A percentile compares a stretch with the other conserved stretches of the same genome.
Conservation (phyloP, 2,113 vertebrate genomes). For the Rhodinocichla rosea region DNA sequence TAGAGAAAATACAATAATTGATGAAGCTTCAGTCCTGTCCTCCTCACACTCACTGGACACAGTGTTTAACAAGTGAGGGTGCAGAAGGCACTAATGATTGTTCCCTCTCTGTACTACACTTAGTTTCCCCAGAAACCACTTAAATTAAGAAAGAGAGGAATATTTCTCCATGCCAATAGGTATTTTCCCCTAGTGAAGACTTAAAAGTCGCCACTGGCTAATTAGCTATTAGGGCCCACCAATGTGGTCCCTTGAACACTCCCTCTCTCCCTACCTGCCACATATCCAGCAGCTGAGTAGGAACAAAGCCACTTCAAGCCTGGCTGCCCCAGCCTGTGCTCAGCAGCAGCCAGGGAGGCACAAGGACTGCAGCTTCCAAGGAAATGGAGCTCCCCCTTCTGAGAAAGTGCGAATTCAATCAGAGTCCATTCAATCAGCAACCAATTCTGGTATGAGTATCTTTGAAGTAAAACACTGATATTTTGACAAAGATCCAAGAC, state of each 20-base stretch:
- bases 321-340: neutral
- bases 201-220: neutral
- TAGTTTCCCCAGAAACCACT: neutral
- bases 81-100: neutral
- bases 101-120: neutral
- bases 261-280: neutral
- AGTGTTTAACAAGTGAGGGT: rapidly evolving
- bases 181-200: neutral
- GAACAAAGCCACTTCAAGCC: neutral
- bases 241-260: neutral
- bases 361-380: neutral
- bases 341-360: neutral
- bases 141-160: neutral
- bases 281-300: rapidly evolving
- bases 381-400: neutral
- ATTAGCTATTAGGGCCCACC: neutral
- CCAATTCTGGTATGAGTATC: rapidly evolving
- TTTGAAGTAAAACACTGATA: neutral
- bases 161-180: neutral
- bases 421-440: rapidly evolving
- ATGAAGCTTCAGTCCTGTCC: neutral
- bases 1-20: neutral
- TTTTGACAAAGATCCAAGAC: neutral
- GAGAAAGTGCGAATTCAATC: neutral
- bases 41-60: neutral